Base-by-base conservation (phyloP, 1,140 invertebrate genomes). In the Anadara kagoshimensis region DNA sequence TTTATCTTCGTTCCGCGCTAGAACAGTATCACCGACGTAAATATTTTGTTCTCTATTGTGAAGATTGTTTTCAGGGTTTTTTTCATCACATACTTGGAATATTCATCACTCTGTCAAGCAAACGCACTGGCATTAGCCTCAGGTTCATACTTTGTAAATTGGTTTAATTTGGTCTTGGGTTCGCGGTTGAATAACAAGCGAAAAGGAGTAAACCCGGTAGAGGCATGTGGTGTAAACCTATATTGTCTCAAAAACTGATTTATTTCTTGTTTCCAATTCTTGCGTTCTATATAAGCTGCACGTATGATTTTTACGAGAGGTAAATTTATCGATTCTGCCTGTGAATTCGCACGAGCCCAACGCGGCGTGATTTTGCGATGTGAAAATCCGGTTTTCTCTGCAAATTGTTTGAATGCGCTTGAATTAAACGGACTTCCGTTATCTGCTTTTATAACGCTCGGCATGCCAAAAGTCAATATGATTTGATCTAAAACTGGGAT, bases 391-490 rank as follows among this genome's bases (percentile, higher is more conserved):
- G 53, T 69, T 43, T 70, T 62, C 22, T 63, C 51, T 29, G 64
- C 58, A 58, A 58, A 78, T n/a, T 66, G 20, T 5, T 59, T 57
- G 20, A 73, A 78, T 20, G 49, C 41, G 20, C 68, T 43, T 14
- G 67, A 70, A 22, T 76, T 69, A 43, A 81, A 76, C 26, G 76
- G 76, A 74, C 72, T 71, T 22, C 79, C 76, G 64, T 80, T 82
- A 59, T 82, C 78, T 18, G 58, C 66, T 69, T 75, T 80, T 1
- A 78, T 70, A 10, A 67, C 53, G 63, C 61, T 62, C 14, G 77
- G 72, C 20, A 78, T 71, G 59, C 63, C 76, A 26, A 56, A 78
- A 7, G n/a, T 43, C 14, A 56, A 22, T 41, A 68, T 16, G 0
- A 78, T 26, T 54, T 65, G 57, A 41, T 75, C 68, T 24, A 66